A percentile compares a stretch with the other conserved stretches of the same genome.
Conservation (phyloP, 1,140 invertebrate species). For the Micrasema longulum region DNA sequence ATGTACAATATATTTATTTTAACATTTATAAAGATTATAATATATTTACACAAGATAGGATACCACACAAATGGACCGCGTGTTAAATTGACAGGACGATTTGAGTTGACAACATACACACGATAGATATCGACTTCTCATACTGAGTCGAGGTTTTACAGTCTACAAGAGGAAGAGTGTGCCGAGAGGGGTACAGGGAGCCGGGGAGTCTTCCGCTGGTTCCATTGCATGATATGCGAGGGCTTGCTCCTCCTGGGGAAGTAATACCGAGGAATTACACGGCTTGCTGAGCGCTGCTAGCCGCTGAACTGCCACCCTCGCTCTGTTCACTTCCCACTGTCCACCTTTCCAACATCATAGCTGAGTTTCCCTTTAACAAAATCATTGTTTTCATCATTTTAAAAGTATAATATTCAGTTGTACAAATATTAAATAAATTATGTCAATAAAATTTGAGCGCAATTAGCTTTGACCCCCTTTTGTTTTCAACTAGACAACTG, state of each 20-base stretch:
- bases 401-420: no score
- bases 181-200: neutral
- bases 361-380: conserved; percentile 51
- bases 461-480: no score
- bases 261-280: conserved; percentile 50
- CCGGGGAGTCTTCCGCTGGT: neutral
- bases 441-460: no score
- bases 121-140: conserved; percentile 10
- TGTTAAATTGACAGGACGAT: conserved; percentile 33
- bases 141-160: neutral
- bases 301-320: conserved; percentile 47
- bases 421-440: neutral
- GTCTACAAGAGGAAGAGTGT: neutral
- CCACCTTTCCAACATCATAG: conserved; percentile 54
- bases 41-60: conserved; percentile 36
- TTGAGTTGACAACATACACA: conserved; percentile 1
- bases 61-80: conserved; percentile 30
- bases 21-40: conserved; percentile 27
- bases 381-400: no score
- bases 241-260: conserved; percentile 16
- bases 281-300: conserved; percentile 40
- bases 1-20: conserved; percentile 32
- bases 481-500: no score
- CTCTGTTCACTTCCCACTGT: conserved; percentile 47
- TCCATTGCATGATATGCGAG: neutral